Conservation (phyloP, 2,113 vertebrate species). For the Oenanthe oenanthe region DNA sequence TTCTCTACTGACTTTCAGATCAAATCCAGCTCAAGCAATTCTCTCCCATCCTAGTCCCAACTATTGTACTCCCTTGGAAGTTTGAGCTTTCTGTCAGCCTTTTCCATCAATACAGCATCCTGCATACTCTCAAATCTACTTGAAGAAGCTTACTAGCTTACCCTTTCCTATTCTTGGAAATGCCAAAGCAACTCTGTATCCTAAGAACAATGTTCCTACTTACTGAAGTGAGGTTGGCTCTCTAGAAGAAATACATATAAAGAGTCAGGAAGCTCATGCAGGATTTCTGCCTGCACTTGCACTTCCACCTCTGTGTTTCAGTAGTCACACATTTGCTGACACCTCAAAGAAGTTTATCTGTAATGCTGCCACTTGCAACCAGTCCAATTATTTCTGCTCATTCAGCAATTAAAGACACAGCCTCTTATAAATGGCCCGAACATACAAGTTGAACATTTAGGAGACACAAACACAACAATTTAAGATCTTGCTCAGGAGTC, state of each 20-base stretch:
- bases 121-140: neutral
- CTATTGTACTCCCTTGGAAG: neutral
- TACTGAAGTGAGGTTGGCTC: neutral
- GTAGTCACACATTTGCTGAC: neutral
- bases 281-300: neutral
- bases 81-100: neutral
- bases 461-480: neutral
- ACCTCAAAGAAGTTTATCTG: neutral
- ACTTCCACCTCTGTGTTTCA: neutral
- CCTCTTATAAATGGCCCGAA: neutral
- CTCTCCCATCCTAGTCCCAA: neutral
- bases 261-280: neutral
- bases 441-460: neutral
- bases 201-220: neutral
- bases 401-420: conserved; percentile 4
- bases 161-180: neutral
- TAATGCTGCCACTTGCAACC: neutral
- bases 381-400: conserved; percentile 15
- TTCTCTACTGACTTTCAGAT: neutral
- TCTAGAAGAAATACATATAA: neutral
- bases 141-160: neutral
- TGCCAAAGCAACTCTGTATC: neutral
- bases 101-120: neutral
- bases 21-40: neutral
- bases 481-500: neutral